A percentile compares a stretch with the other conserved stretches of the same genome.
Evolutionary conservation across 2,888 invertebrate species (phyloP).

Genomic region (Oscheius sp.): DNA sequence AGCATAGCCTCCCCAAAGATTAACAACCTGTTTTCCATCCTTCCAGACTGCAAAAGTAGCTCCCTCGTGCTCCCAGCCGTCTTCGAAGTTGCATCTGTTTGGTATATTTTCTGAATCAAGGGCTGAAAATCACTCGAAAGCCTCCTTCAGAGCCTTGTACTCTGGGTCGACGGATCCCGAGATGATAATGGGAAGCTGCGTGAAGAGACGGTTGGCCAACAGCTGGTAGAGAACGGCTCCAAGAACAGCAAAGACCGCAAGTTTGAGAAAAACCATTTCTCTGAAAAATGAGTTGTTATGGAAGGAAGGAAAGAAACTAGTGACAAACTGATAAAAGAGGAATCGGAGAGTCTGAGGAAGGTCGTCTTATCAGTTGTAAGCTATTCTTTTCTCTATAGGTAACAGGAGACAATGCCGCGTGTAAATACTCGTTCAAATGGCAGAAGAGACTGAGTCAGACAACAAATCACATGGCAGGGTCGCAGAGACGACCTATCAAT

Average conservation of each 20-base stretch:
- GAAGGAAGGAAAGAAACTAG: neutral
- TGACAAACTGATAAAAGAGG: neutral
- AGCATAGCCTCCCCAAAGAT: constrained; percentile 76
- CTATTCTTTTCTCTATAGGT: too few species aligned
- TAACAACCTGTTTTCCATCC: constrained; percentile 72
- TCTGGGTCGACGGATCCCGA: constrained; percentile 2
- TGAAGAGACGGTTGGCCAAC: neutral
- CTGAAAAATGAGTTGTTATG: too few species aligned
- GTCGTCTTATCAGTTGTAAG: too few species aligned
- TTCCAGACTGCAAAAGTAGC: constrained; percentile 74
- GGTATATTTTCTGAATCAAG: constrained; percentile 28
- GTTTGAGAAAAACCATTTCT: constrained; percentile 16
- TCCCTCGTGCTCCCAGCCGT: constrained; percentile 71
- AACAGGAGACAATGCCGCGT: too few species aligned
- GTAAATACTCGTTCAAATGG: too few species aligned
- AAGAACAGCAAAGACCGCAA: constrained; percentile 15
- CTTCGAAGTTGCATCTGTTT: constrained; percentile 58
- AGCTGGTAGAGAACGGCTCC: constrained; percentile 10
- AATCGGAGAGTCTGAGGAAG: too few species aligned
- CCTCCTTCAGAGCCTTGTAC: constrained; percentile 9
- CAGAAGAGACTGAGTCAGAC: too few species aligned
- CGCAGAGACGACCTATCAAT: too few species aligned
- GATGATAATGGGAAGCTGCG: constrained; percentile 6
- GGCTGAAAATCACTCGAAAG: constrained; percentile 11
- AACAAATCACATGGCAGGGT: too few species aligned